Evolutionary conservation across 2,888 invertebrate species (phyloP), one percentile per base, ranked within the genome.

Genomic region (Brassicogethes aeneus): DNA sequence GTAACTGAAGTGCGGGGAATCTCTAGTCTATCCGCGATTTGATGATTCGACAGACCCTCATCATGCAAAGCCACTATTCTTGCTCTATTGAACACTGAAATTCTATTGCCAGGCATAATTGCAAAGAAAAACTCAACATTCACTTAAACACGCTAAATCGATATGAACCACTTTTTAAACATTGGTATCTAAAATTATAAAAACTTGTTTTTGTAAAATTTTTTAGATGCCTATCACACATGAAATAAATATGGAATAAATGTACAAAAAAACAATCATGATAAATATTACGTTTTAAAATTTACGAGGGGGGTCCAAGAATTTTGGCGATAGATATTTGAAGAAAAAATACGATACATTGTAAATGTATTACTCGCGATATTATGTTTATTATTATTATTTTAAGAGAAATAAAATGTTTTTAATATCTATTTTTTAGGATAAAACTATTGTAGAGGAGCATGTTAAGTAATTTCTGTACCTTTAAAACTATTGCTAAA

Each of bases 1-100:
- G 10, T 23, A 29, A 34, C 33, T 31, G 32, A 38, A 29, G 31
- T 12, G 15, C 29, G 30, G 16, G 36, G 36, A 30, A 41, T 36
- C 31, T n/a, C 16, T 15, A 37, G 36, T 40, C 23, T 40, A 16
- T 35, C 29, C 16, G 40, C 15, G 30, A 36, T 36, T 40, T 2
- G 23, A 40, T 40, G 35, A 36, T 40, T 40, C 14, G 40, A 23
- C 36, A 17, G 29, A 37, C 30, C 29, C 3, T 36, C 23, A 36
- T 29, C 36, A 37, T 40, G 40, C 36, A 17, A 40, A 36, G 40
- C 40, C 23, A 40, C 36, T 40, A 37, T 40, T 23, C 17, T 36
- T 40, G 36, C 23, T 40, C 36, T 40, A 40, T 23, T n/a, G 23
- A 40, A 36, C 8, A 23, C 30, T 14, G 23, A 40, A 35, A 40